A percentile compares a stretch with the other conserved stretches of the same genome.
Evolutionary conservation across 2,113 vertebrate genomes (phyloP).

Genomic region (Gymnarchus niloticus): DNA sequence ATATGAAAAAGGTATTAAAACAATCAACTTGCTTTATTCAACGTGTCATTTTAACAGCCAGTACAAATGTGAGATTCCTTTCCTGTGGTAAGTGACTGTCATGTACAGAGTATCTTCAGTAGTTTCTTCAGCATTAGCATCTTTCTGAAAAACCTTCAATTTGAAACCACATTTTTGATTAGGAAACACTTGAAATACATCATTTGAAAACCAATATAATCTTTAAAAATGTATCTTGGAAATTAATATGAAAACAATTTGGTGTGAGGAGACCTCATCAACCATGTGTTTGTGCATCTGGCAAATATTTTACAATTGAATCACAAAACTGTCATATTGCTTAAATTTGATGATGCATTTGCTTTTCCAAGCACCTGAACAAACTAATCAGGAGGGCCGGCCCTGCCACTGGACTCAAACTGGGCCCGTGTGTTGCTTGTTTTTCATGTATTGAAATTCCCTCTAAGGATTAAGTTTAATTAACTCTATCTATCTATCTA

Average conservation of each 20-base stretch:
- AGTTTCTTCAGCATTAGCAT: not conserved
- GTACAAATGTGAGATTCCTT: not conserved
- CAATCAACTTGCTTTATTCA: not conserved
- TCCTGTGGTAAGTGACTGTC: not conserved
- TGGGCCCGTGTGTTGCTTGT: too few relatives aligned
- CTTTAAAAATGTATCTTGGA: not conserved
- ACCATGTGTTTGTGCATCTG: too few relatives aligned
- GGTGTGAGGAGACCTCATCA: too few relatives aligned
- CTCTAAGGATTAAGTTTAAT: too few relatives aligned
- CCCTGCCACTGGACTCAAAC: not conserved
- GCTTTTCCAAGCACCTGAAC: not conserved
- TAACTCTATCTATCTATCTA: too few relatives aligned
- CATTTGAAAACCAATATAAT: not conserved
- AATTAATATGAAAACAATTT: too few relatives aligned
- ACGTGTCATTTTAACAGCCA: not conserved
- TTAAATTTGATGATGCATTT: not conserved
- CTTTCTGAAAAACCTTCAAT: not conserved
- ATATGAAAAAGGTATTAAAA: not conserved
- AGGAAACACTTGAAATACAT: not conserved
- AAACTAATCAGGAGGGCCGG: too few relatives aligned
- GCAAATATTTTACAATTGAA: too few relatives aligned
- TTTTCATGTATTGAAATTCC: too few relatives aligned
- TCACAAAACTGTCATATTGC: not conserved
- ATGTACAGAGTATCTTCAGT: not conserved
- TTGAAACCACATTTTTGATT: not conserved